Percentiles rank a stretch among this genome's conserved stretches.
These are phyloP conservation scores for Pseudomyrmex pallidus DNA, from an alignment of 1,140 invertebrate species.

Conservation along the genomic window DNA sequence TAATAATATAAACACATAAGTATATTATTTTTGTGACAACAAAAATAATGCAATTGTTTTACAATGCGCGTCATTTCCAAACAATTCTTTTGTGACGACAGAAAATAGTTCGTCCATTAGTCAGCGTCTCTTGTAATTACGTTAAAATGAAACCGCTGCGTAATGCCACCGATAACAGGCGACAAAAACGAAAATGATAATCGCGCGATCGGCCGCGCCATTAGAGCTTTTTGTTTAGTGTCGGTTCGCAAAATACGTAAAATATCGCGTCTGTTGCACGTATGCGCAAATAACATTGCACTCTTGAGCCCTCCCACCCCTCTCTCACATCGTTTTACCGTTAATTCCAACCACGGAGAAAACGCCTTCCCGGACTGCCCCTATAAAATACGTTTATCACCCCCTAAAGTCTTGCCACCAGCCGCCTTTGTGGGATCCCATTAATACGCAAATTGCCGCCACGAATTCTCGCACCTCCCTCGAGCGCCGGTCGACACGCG, in stretches of 20 bases:
- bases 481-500: slow-evolving; percentile 14
- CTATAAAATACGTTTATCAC: slow-evolving; percentile 79
- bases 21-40: background rate
- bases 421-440: slow-evolving; percentile 56
- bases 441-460: slow-evolving; percentile 73
- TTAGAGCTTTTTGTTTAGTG: slow-evolving; percentile 69
- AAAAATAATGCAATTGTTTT: background rate
- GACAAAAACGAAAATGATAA: slow-evolving; percentile 61
- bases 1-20: background rate
- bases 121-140: slow-evolving; percentile 35
- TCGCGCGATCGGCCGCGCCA: slow-evolving; percentile 15
- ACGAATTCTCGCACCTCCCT: slow-evolving; percentile 45
- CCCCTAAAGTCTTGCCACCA: slow-evolving; percentile 69
- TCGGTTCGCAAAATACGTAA: background rate
- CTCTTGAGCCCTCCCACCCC: background rate
- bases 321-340: slow-evolving; percentile 66
- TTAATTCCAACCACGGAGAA: slow-evolving; percentile 73
- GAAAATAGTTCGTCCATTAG: background rate
- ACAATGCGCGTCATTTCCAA: background rate
- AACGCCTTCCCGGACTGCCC: slow-evolving; percentile 33
- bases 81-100: background rate
- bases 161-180: background rate
- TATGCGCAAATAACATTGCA: too few relatives aligned
- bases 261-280: background rate
- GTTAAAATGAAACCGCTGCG: background rate